Base-by-base conservation (phyloP, 2,113 vertebrate genomes). In the Perognathus longimembris region DNA sequence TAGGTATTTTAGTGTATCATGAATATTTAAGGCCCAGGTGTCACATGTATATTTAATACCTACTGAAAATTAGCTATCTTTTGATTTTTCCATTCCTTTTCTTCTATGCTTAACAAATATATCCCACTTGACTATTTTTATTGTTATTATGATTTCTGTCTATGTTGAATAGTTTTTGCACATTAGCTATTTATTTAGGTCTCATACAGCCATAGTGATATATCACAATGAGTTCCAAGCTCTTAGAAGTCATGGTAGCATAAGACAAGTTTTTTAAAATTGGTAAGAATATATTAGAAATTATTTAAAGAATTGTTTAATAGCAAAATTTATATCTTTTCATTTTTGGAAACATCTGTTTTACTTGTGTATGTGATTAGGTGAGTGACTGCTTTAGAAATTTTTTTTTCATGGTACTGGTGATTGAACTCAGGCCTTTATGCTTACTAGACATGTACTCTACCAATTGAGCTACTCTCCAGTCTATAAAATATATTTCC, bases 1-100 rank as follows among this genome's bases (percentile, higher is more conserved):
- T 92, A 95, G 70, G 50, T 94, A 87, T 82, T 96, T 90, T 89
- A 91, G 90, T 92, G 22, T 71, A 30, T 87, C 79, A 94, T 92
- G 88, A 92, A 92, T 96, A 96, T 95, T 96, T 86, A 96, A 75
- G 89, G 32, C 20, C 71, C 87, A 96, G 90, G 80, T 96, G 75
- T 61, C 78, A 92, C 71, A 92, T 89, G 59, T 92, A 89, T 94
- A 86, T 89, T 95, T 96, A 96, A 89, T 85, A 66, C 21, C 42
- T 71, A 42, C 54, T 74, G 78, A 85, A 88, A 90, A 89, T 78
- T 87, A 63, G 28, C 90, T 91, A 42, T 86, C 26, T 75, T 40
- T 89, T 89, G 81, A 80, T 92, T 30, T 11, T 92, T 83, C n/a
- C 4, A 83, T 75, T 21, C 18, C n/a, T 90, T 93, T 82, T 57